Evolutionary conservation across 2,797 vertebrate genomes (phyloP).

Genomic region (Chromis chromis): DNA sequence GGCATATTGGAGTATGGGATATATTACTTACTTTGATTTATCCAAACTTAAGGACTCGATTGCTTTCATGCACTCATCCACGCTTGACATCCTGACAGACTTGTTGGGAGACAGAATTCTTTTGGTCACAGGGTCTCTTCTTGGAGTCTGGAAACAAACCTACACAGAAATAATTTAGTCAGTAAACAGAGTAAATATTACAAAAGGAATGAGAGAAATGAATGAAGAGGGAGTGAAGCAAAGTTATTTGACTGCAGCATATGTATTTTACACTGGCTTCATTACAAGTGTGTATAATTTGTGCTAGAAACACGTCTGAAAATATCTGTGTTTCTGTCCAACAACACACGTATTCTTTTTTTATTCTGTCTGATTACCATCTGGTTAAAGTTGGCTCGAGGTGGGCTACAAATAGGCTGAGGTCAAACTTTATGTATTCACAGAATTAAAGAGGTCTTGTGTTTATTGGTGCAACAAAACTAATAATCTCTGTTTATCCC

Average conservation of each 20-base stretch:
- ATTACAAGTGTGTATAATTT: too few species aligned
- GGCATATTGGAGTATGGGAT: not conserved
- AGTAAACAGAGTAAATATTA: slow-evolving; percentile 8
- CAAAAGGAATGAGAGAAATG: not conserved
- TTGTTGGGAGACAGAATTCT: slow-evolving; percentile 88
- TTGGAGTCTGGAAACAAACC: slow-evolving; percentile 97
- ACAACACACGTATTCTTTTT: not conserved
- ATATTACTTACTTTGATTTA: slow-evolving; percentile 79
- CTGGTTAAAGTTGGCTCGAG: not conserved
- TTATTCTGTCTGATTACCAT: not conserved
- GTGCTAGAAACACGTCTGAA: not conserved
- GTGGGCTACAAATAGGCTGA: not conserved
- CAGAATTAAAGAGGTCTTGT: not conserved
- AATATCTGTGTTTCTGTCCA: not conserved
- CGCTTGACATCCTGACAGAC: slow-evolving; percentile 69
- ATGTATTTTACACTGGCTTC: too few species aligned
- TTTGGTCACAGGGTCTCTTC: slow-evolving; percentile 91
- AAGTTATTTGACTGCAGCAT: not conserved
- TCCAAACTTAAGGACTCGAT: slow-evolving; percentile 65
- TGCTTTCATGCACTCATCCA: slow-evolving; percentile 73
- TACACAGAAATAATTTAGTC: slow-evolving; percentile 61
- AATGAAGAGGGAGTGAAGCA: not conserved
- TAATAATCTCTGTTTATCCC: not conserved
- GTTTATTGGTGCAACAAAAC: not conserved
- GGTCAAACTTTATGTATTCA: not conserved